phyloP scores from a whole-genome alignment of 2,797 vertebrate species.

The Tenualosa ilisha region DNA sequence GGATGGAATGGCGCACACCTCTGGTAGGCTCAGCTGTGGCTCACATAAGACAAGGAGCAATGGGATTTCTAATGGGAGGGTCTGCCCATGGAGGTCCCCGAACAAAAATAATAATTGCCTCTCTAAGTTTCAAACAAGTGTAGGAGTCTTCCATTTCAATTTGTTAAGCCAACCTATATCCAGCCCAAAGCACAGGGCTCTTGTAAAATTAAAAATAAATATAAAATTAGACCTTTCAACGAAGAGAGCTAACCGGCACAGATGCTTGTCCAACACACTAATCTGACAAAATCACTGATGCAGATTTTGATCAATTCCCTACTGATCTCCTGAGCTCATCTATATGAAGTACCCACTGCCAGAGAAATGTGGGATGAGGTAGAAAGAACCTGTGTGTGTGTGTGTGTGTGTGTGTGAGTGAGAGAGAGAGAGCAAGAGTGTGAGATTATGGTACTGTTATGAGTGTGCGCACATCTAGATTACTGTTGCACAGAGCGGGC shows the following conservation, averaged over 20 bases:
- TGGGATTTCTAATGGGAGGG: neutral
- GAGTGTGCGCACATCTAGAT: neutral
- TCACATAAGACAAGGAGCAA: neutral
- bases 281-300: neutral
- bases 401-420: neutral
- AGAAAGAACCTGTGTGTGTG: slow-evolving; percentile 11
- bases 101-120: neutral
- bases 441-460: neutral
- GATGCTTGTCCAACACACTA: neutral
- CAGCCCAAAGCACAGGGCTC: neutral
- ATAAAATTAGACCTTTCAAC: neutral
- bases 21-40: neutral
- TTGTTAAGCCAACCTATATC: neutral
- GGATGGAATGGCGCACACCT: neutral
- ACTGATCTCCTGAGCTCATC: neutral
- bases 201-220: neutral
- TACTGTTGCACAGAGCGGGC: neutral
- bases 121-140: neutral
- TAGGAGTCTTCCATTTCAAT: neutral
- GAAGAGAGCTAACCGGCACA: neutral
- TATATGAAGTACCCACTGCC: neutral
- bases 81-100: neutral
- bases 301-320: slow-evolving; percentile 11
- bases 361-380: slow-evolving; percentile 16
- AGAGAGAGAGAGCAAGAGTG: neutral